Evolutionary conservation across 2,888 invertebrate species (phyloP).

Genomic region (Punctoribates punctum): DNA sequence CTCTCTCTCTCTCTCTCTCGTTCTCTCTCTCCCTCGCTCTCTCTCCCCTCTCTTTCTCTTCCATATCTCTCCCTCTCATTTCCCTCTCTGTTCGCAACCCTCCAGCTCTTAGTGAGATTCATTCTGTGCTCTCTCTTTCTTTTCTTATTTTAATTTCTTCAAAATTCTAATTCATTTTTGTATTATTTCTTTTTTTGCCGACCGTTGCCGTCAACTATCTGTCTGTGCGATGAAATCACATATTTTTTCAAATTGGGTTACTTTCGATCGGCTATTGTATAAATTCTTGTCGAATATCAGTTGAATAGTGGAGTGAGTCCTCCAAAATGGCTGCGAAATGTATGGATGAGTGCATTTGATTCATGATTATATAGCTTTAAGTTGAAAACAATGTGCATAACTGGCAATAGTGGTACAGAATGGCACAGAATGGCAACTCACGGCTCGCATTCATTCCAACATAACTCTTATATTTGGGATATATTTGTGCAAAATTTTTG

Average conservation of each 20-base stretch:
- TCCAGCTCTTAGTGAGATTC: too few relatives aligned
- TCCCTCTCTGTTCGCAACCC: conserved; percentile 46
- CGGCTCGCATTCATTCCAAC: not conserved
- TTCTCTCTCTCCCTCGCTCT: conserved; percentile 44
- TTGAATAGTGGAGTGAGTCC: not conserved
- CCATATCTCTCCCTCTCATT: conserved; percentile 40
- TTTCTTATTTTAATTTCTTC: too few relatives aligned
- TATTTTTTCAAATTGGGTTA: too few relatives aligned
- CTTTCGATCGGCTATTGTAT: too few relatives aligned
- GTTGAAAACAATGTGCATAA: conserved; percentile 11
- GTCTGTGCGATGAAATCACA: too few relatives aligned
- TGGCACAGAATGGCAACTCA: conserved; percentile 9
- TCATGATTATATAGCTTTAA: conserved; percentile 12
- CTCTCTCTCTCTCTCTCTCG: conserved; percentile 44
- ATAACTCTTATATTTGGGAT: not conserved
- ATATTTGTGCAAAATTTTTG: conserved; percentile 23
- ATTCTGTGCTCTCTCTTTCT: too few relatives aligned
- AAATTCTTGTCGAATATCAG: too few relatives aligned
- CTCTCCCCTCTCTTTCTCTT: conserved; percentile 43
- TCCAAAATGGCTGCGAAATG: conserved; percentile 27
- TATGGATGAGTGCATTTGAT: conserved; percentile 27
- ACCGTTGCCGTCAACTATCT: too few relatives aligned
- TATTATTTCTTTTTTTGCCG: too few relatives aligned
- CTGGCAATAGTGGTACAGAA: too few relatives aligned
- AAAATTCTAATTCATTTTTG: too few relatives aligned